Conservation (phyloP, 30 jellyfish, hydroid and myxozoan species). For the Mastigias papua region DNA sequence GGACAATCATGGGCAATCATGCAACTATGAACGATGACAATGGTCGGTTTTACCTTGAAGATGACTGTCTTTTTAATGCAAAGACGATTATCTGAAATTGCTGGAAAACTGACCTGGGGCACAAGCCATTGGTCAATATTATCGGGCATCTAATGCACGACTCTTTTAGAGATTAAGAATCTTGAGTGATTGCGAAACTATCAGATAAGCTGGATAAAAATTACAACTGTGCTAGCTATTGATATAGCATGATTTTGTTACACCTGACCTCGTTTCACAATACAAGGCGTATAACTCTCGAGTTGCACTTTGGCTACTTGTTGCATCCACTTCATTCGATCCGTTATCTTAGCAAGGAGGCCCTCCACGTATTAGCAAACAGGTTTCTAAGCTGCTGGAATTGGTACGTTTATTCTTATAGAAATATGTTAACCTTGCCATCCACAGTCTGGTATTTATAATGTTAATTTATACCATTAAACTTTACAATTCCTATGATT, state of each 20-base stretch:
- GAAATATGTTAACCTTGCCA: too few species aligned
- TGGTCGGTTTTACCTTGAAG: background rate
- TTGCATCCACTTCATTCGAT: background rate
- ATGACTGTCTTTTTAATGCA: background rate
- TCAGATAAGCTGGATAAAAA: background rate
- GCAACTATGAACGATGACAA: background rate
- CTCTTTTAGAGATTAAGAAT: background rate
- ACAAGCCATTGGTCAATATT: background rate
- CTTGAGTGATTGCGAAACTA: background rate
- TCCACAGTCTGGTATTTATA: too few species aligned
- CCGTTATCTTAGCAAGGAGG: too few species aligned
- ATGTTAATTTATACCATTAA: too few species aligned
- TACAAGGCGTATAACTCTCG: background rate
- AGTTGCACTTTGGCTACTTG: background rate
- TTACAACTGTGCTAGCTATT: too few species aligned
- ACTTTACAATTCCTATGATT: too few species aligned
- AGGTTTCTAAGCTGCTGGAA: too few species aligned
- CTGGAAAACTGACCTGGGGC: background rate
- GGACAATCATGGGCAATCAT: too few species aligned
- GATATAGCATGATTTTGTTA: too few species aligned
- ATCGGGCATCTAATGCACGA: background rate
- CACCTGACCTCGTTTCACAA: background rate
- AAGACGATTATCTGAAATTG: background rate
- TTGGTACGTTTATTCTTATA: too few species aligned
- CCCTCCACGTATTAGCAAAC: too few species aligned